Evolutionary conservation across 2,113 vertebrate genomes (phyloP), one percentile per base, ranked within the genome.

Genomic region (Sitta europaea): DNA sequence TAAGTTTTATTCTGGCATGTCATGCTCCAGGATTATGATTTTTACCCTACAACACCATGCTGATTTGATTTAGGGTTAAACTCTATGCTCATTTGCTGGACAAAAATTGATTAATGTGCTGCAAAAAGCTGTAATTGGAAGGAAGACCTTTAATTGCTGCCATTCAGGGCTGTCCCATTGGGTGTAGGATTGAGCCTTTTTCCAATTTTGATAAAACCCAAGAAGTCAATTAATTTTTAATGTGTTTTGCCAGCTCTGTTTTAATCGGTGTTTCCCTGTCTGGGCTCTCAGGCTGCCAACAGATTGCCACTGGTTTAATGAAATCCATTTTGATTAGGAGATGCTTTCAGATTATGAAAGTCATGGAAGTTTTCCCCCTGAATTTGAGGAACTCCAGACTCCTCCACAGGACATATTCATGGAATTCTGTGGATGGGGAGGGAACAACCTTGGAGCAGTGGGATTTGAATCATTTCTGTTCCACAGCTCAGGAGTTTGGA

Each of bases 71-170:
- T n/a, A 55, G 47, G 24, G 74, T 90, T 72, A 8, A 9, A 5
- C 23, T 36, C 3, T 6, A 8, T 5, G 18, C 45, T 93, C 54
- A 16, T 43, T 91, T 70, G 74, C 43, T 70, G 33, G 28, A 73
- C 29, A 50, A 21, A 90, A 94, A 83, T 90, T 17, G 85, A 94
- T 95, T 94, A 20, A 86, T 88, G 57, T 20, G 29, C 62, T 90
- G 42, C 85, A 57, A 92, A 94, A 94, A 42, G 23, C 14, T 20
- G 45, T 83, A 82, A 83, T 76, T 95, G 86, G 90, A 65, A 83
- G 35, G 27, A 53, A 62, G 31, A 48, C 9, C 54, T 88, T 78
- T 85, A 76, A 54, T 74, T 51, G 3, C 63, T 71, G 31, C 61
- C 28, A 18, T n/a, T 88, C 53, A 24, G 9, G 47, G 63, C 83